Evolutionary conservation across 2,113 vertebrate species (phyloP), one percentile per base, ranked within the genome.

Genomic region (Dolichallabes microphthalmus): DNA sequence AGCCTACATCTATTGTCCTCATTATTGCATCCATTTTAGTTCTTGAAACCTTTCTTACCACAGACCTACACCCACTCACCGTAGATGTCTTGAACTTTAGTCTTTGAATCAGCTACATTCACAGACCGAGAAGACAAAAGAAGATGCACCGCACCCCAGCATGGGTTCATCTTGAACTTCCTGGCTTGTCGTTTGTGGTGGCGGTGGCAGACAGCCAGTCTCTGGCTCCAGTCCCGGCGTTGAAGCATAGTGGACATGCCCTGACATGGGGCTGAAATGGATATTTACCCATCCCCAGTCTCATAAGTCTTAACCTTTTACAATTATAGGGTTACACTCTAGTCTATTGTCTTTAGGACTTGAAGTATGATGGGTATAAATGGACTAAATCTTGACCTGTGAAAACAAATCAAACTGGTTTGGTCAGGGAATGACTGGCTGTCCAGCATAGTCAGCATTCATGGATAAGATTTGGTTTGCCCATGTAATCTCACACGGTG

Each of bases 71-170:
- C 82, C 87, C 83, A 88, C 71, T 66, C 75, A 88, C 77, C 88
- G 86, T 90, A 87, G 82, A 89, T 74, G 87, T 88, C 86, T 82
- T 84, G 57, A 89, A 80, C 55, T 84, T 89, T 80, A 19, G 80
- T 19, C 58, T 79, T 79, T 60, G 57, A 60, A 60, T 79, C 55
- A 60, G 80, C 87, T 88, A 79, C 86, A 79, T 87, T 89, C 79
- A 73, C 83, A 89, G 86, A 89, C 71, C 25, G 58, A 75, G 52
- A 81, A 73, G 75, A 52, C 68, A 71, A 80, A 76, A 89, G 63
- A 86, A 87, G 61, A 83, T 80, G 73, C 82, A 87, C 73, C 82
- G 77, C 76, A 88, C 87, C 84, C 89, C 82, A 32, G 57, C 69
- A 82, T 86, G 82, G 82, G 63, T 79, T 78, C 85, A 82, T 64